Evolutionary conservation across 1,140 invertebrate species (phyloP), one percentile per base, ranked within the genome.

Genomic region (Piezodorus guildinii): DNA sequence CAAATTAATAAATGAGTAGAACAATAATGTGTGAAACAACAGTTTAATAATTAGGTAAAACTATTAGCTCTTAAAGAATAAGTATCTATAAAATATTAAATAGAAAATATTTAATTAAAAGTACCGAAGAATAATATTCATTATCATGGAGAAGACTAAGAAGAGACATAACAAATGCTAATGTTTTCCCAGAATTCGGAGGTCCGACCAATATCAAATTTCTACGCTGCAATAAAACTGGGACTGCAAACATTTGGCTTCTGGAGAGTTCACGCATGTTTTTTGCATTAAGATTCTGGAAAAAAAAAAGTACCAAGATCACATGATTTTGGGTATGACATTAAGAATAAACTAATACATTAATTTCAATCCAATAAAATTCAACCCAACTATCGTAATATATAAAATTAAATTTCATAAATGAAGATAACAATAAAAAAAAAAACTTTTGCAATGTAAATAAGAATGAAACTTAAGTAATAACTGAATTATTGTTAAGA

Each of bases 151-250:
- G 62, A 16, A 62, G 39, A 43, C 62, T 62, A 3, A 62, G 15
- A 45, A 54, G 12, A 34, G 46, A 23, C 14, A 62, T 54, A 17
- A 62, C 27, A 62, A 3, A 51, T 39, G 62, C 46, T 2, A 62
- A 19, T 34, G 62, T 17, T 54, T 62, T 62, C 8, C 62, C 62
- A 43, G 46, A 30, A 17, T 25, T 30, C 8, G 62, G 49, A 17
- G 62, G 62, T 10, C 62, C 62, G 43, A 62, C n/a, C 10, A 62
- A 12, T 16, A 54, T 12, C 12, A 62, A n/a, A 54, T 54, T 62
- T 17, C 62, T 34, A 21, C 62, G 27, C 25, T 51, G 30, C 4
- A 62, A 25, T 21, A 54, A 39, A 2, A 52, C 46, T 39, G 45
- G 45, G 15, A 62, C 25, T 10, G 15, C 27, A 27, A 25, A 54